Evolutionary conservation across 2,797 vertebrate species (phyloP).

Genomic region (Cynopterus sphinx): DNA sequence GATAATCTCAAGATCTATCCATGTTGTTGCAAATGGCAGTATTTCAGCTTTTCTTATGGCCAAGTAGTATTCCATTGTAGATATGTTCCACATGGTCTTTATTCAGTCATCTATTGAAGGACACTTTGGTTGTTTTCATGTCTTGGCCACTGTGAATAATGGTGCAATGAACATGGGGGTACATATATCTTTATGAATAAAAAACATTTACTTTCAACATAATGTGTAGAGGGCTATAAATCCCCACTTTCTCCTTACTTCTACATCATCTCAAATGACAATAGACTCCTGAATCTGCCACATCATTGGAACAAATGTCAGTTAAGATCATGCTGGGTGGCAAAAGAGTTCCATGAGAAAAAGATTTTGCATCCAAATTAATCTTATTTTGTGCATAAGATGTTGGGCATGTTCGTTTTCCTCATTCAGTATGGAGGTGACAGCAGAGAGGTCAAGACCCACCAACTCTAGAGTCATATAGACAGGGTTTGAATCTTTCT

Average conservation of each 20-base stretch:
- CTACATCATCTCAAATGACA: not conserved
- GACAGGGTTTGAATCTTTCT: not conserved
- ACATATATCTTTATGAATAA: too few relatives aligned
- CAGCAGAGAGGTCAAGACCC: not conserved
- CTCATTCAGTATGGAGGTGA: not conserved
- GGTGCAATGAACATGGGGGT: too few relatives aligned
- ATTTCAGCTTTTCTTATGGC: too few relatives aligned
- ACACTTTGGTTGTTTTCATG: too few relatives aligned
- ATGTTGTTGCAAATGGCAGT: too few relatives aligned
- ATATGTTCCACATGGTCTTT: too few relatives aligned
- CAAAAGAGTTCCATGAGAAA: not conserved
- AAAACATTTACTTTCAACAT: not conserved
- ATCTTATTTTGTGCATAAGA: not conserved
- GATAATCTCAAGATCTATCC: too few relatives aligned
- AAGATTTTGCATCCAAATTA: not conserved
- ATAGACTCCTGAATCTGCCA: not conserved
- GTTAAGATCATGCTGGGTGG: not conserved
- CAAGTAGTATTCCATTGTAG: too few relatives aligned
- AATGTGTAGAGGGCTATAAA: not conserved
- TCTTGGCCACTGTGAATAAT: too few relatives aligned
- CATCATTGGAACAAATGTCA: not conserved
- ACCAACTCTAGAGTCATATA: not conserved
- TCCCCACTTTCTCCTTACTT: not conserved
- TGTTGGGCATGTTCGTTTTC: not conserved
- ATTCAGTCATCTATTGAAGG: too few relatives aligned